phyloP scores from a whole-genome alignment of 2,797 vertebrate genomes.

The Coracias cyanogaster region DNA sequence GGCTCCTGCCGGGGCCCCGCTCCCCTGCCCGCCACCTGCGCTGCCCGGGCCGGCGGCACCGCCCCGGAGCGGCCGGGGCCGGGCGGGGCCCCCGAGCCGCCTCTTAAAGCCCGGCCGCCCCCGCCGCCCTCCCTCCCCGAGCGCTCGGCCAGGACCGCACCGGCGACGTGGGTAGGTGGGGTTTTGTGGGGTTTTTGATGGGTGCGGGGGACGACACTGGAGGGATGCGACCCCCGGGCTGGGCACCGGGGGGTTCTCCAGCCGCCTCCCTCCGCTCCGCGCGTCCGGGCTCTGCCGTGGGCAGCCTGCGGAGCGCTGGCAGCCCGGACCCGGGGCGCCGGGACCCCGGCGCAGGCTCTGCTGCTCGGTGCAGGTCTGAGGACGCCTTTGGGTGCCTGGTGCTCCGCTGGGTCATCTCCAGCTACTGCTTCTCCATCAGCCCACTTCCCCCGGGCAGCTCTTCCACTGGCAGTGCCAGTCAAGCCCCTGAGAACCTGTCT shows the following conservation, averaged over 20 bases:
- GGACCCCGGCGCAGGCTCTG: neutral
- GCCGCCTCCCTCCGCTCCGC: too few relatives aligned
- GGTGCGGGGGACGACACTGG: too few relatives aligned
- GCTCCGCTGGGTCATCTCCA: neutral
- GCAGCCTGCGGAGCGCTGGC: neutral
- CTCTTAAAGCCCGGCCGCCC: neutral
- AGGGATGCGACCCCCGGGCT: neutral
- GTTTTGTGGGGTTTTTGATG: too few relatives aligned
- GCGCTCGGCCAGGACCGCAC: neutral
- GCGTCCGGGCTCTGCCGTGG: neutral
- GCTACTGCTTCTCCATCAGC: neutral
- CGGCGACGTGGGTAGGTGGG: conserved; percentile 40
- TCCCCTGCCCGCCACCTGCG: neutral
- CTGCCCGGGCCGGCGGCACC: neutral
- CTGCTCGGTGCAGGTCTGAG: neutral
- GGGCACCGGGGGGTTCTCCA: too few relatives aligned
- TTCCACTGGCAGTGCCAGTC: neutral
- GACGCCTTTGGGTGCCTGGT: neutral
- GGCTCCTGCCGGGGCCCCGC: neutral
- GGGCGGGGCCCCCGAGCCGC: neutral
- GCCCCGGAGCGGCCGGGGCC: neutral
- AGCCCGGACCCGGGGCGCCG: rapidly evolving
- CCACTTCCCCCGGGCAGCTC: neutral
- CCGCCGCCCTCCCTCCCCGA: rapidly evolving
- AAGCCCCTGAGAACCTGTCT: neutral